Evolutionary conservation across 2,888 invertebrate genomes (phyloP).

Genomic region (Priocnemis perturbator): DNA sequence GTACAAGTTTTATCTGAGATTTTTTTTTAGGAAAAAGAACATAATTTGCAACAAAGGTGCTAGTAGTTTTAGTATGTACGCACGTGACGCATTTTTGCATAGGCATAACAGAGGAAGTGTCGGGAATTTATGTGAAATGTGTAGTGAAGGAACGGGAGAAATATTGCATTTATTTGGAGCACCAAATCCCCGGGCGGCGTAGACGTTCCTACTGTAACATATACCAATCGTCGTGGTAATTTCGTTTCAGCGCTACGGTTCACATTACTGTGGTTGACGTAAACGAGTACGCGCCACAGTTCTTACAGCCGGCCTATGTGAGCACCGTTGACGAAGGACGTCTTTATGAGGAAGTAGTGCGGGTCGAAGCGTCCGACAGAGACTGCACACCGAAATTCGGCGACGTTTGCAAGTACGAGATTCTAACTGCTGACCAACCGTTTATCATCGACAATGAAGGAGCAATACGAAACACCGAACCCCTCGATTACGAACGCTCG

Average conservation of each 20-base stretch:
- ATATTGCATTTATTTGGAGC: no score
- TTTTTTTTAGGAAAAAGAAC: no score
- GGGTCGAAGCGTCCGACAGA: constrained; percentile 93
- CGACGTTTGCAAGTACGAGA: constrained; percentile 98
- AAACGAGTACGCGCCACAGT: constrained; percentile 96
- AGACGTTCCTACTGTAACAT: no score
- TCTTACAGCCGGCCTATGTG: constrained; percentile 93
- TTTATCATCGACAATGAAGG: constrained; percentile 95
- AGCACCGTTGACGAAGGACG: constrained; percentile 93
- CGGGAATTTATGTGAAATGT: no score
- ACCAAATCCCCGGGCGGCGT: no score
- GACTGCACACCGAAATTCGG: constrained; percentile 97
- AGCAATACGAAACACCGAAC: constrained; percentile 94
- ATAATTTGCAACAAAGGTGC: no score
- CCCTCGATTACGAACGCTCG: constrained; percentile 92
- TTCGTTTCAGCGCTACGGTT: constrained; percentile 85
- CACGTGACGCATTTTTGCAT: no score
- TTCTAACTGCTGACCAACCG: constrained; percentile 92
- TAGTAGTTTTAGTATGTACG: no score
- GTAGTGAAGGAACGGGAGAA: no score
- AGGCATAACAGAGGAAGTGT: no score
- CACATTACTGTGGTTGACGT: constrained; percentile 97
- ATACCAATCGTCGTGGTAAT: no score
- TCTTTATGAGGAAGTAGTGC: constrained; percentile 91
- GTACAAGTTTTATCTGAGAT: no score